phyloP scores from a whole-genome alignment of 2,797 vertebrate genomes.

The Craterocephalus amniculus region DNA sequence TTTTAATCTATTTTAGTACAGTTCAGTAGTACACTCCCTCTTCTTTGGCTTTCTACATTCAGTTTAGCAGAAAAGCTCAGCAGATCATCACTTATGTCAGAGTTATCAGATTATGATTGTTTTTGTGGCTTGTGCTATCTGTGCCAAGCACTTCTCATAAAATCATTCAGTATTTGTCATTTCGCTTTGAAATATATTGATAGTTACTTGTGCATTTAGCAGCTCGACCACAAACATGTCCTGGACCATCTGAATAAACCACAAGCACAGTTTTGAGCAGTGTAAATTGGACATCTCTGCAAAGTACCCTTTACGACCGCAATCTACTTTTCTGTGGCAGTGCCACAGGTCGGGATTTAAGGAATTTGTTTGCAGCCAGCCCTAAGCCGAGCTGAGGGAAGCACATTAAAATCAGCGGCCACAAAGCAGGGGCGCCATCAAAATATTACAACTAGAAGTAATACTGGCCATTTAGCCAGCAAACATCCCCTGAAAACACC shows the following conservation, averaged over 20 bases:
- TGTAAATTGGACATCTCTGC: not conserved
- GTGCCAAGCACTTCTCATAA: conserved; percentile 3
- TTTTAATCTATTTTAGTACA: not conserved
- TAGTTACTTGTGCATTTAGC: not conserved
- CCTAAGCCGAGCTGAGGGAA: not conserved
- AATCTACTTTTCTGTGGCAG: not conserved
- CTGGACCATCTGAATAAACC: not conserved
- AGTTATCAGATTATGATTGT: conserved; percentile 11
- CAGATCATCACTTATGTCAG: not conserved
- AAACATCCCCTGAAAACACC: not conserved
- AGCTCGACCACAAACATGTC: not conserved
- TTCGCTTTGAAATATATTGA: not conserved
- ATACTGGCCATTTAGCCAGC: not conserved
- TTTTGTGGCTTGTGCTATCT: conserved; percentile 3
- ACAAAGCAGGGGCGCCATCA: not conserved
- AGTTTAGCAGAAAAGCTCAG: conserved; percentile 7
- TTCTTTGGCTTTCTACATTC: not conserved
- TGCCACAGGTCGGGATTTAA: not conserved
- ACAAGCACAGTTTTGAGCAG: not conserved
- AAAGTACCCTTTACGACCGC: not conserved
- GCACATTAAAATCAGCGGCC: not conserved
- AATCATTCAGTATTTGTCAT: conserved; percentile 3
- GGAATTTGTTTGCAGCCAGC: not conserved
- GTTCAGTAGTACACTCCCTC: not conserved
- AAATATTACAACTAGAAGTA: not conserved